Evolutionary conservation across 1,140 invertebrate genomes (phyloP).

Genomic region (Apis florea): DNA sequence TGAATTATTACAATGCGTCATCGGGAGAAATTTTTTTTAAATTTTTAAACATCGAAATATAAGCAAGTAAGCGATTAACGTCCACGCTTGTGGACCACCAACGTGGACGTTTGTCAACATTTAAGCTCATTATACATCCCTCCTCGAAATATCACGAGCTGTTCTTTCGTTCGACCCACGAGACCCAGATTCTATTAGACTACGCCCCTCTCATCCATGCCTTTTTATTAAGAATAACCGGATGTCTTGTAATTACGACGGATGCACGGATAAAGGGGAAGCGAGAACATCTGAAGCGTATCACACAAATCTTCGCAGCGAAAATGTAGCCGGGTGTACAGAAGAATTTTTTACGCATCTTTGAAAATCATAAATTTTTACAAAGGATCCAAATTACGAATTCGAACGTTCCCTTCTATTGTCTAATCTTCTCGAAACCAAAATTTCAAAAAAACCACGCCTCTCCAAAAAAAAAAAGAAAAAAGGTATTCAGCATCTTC

Average conservation of each 20-base stretch:
- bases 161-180: not conserved
- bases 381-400: too few species aligned
- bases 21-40: not conserved
- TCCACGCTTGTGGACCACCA: too few species aligned
- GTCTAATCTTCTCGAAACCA: too few species aligned
- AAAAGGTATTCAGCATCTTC: conserved; percentile 1
- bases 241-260: not conserved
- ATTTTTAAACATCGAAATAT: too few species aligned
- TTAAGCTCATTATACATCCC: not conserved
- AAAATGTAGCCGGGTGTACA: too few species aligned
- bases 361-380: too few species aligned
- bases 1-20: not conserved
- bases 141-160: not conserved
- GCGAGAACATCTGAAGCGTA: not conserved
- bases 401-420: too few species aligned
- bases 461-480: too few species aligned
- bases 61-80: not conserved
- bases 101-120: not conserved
- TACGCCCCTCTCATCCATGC: not conserved
- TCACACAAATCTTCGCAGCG: too few species aligned
- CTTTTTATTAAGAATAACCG: conserved; percentile 4
- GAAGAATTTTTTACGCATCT: too few species aligned
- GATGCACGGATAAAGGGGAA: not conserved
- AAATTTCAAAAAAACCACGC: too few species aligned
- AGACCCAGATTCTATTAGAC: not conserved